Conservation (phyloP, 2,113 vertebrate species). For the Ceratotherium simum region DNA sequence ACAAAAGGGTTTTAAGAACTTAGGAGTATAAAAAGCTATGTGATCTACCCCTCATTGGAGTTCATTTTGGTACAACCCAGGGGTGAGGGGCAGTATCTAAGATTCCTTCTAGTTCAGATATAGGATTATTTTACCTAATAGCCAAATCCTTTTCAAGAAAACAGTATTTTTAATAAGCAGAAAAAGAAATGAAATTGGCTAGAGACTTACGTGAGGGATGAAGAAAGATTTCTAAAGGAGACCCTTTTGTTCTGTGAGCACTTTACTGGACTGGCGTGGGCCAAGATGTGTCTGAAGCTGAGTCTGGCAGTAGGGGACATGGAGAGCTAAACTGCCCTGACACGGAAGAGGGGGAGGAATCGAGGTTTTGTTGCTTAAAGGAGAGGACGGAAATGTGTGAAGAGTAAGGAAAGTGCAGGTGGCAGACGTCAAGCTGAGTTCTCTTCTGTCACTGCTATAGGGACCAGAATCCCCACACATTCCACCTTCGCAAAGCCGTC, state of each 20-base stretch:
- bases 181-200: neutral
- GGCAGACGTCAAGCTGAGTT: neutral
- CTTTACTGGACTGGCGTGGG: neutral
- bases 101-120: neutral
- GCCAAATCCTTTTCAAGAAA: neutral
- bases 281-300: neutral
- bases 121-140: neutral
- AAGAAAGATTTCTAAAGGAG: slow-evolving; percentile 24
- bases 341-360: neutral
- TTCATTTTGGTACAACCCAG: slow-evolving; percentile 13
- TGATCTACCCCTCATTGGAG: neutral
- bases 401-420: neutral
- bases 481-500: neutral
- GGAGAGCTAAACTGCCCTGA: neutral
- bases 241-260: neutral
- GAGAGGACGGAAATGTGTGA: neutral
- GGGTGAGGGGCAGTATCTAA: neutral
- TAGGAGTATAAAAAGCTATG: neutral
- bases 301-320: neutral
- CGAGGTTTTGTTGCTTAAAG: neutral
- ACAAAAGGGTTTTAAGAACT: neutral
- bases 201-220: neutral
- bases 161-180: neutral
- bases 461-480: neutral
- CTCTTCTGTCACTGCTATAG: neutral